phyloP scores from a whole-genome alignment of 2,113 vertebrate species.

The Marcusenius ussheri region DNA sequence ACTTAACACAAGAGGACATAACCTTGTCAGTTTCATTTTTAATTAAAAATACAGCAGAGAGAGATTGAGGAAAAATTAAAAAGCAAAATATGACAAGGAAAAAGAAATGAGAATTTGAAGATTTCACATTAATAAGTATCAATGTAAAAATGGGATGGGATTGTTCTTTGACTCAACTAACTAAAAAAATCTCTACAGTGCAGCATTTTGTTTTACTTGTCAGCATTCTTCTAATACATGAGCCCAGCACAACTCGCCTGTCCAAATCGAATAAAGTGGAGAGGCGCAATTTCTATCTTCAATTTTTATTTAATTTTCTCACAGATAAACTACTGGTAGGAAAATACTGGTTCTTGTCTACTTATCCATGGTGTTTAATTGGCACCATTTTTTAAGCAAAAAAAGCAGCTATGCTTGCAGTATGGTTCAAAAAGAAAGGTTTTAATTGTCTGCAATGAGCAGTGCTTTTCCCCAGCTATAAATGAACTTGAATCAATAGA shows the following conservation, averaged over 20 bases:
- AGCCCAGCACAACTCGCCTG: neutral
- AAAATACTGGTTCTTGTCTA: neutral
- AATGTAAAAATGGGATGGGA: neutral
- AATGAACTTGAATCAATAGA: neutral
- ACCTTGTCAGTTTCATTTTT: neutral
- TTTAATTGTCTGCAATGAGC: neutral
- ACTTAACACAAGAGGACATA: neutral
- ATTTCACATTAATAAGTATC: neutral
- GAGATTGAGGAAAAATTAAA: neutral
- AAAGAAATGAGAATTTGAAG: neutral
- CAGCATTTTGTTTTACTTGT: neutral
- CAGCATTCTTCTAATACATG: neutral
- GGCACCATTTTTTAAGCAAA: neutral
- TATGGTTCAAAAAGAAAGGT: neutral
- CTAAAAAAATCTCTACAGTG: neutral
- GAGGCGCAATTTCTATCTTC: neutral
- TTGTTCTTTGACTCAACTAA: neutral
- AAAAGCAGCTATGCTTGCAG: neutral
- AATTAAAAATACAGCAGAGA: neutral
- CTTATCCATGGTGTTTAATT: neutral
- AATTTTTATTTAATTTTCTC: neutral
- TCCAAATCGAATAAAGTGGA: neutral
- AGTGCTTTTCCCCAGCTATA: neutral
- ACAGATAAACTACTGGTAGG: neutral
- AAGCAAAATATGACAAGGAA: neutral